A percentile compares a stretch with the other conserved stretches of the same genome.
These are phyloP conservation scores for Pterobdella sp. DNA, from an alignment of 2,888 invertebrate species.

Conservation along the genomic window DNA sequence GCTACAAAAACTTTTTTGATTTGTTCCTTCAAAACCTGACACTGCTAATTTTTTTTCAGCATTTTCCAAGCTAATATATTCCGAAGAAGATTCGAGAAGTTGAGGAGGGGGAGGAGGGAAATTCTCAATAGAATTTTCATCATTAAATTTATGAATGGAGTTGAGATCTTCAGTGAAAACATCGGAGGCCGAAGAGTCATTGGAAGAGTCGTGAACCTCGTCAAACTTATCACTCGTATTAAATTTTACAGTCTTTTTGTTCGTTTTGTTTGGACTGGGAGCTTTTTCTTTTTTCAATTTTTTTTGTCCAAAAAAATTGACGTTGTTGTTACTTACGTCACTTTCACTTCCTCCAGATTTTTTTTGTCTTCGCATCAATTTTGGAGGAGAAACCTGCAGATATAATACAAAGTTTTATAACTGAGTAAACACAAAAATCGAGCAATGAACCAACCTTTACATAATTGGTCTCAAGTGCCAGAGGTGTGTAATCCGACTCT, in stretches of 20 bases:
- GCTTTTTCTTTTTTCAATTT: conserved; percentile 21
- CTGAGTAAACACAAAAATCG: not conserved
- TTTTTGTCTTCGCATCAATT: conserved; percentile 30
- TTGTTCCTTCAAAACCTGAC: conserved; percentile 2
- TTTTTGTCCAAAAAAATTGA: not conserved
- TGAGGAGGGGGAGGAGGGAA: conserved; percentile 23
- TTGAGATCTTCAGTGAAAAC: not conserved
- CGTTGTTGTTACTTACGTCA: not conserved
- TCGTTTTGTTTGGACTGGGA: conserved; percentile 9
- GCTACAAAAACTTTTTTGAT: no score
- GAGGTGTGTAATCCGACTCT: conserved; percentile 29
- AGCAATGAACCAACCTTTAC: conserved; percentile 19
- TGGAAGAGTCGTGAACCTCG: conserved; percentile 5
- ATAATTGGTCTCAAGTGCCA: conserved; percentile 31
- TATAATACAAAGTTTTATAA: no score
- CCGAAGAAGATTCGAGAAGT: conserved; percentile 2
- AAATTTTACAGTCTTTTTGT: not conserved
- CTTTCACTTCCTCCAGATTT: conserved; percentile 24
- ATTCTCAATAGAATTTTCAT: conserved; percentile 11
- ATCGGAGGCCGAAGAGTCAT: conserved; percentile 7
- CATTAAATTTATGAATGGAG: not conserved
- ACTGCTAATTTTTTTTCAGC: conserved; percentile 11
- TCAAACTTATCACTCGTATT: not conserved
- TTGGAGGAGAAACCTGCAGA: conserved; percentile 31
- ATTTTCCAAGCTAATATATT: conserved; percentile 27